phyloP scores from a whole-genome alignment of 2,888 invertebrate genomes.

The Isotomurus palustris region DNA sequence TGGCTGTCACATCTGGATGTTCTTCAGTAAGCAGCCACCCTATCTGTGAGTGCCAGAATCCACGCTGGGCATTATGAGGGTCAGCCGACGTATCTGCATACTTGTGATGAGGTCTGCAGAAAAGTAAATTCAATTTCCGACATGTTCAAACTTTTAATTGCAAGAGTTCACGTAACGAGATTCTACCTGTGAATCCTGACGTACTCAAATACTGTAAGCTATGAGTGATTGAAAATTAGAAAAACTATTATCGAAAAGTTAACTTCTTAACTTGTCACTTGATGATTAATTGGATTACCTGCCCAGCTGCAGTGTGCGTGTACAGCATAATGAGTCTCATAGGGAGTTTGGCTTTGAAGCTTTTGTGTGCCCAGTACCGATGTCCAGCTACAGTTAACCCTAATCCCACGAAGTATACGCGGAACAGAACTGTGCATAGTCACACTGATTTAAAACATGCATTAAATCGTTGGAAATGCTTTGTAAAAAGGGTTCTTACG shows the following conservation, averaged over 20 bases:
- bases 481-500: background rate
- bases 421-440: background rate
- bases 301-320: conserved; percentile 15
- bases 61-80: conserved; percentile 75
- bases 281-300: no score
- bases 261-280: background rate
- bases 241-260: background rate
- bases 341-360: conserved; percentile 19
- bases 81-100: conserved; percentile 85
- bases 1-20: conserved; percentile 79
- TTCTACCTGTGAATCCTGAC: background rate
- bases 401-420: conserved; percentile 8
- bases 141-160: no score
- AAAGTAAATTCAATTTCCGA: no score
- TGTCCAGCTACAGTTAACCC: conserved; percentile 18
- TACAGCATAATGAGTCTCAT: conserved; percentile 11
- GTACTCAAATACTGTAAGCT: background rate
- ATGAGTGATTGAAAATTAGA: background rate
- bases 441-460: background rate
- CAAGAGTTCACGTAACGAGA: no score
- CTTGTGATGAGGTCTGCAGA: conserved; percentile 69
- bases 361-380: conserved; percentile 25
- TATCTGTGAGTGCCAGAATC: conserved; percentile 93
- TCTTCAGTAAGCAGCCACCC: conserved; percentile 90
- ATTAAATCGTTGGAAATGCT: background rate